phyloP scores from a whole-genome alignment of 1,140 invertebrate species.

The Panagrolaimus sp. region DNA sequence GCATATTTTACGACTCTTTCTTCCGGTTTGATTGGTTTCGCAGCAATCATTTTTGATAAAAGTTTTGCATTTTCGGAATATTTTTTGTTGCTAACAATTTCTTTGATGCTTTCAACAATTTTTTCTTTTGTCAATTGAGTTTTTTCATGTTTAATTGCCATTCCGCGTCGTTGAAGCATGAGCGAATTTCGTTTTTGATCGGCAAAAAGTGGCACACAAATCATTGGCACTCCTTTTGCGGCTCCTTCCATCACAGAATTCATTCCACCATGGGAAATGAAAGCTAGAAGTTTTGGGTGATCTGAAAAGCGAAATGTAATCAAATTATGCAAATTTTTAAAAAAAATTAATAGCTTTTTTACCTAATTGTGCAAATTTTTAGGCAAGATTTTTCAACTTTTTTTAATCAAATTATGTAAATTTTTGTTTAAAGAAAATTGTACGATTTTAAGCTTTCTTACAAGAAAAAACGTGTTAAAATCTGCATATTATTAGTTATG shows the following conservation, averaged over 20 bases:
- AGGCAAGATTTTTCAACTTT: too few species aligned
- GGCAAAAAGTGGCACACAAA: constrained; percentile 66
- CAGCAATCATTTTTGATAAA: constrained; percentile 24
- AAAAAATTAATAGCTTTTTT: not conserved
- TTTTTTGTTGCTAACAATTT: constrained; percentile 22
- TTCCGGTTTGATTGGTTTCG: constrained; percentile 22
- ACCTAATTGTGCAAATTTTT: not conserved
- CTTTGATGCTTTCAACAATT: not conserved
- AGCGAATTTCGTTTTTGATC: constrained; percentile 32
- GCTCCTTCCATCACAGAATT: constrained; percentile 75
- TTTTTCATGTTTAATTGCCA: constrained; percentile 16
- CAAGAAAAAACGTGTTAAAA: not conserved
- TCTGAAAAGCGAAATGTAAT: constrained; percentile 26
- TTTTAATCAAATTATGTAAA: too few species aligned
- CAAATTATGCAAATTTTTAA: too few species aligned
- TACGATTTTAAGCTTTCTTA: not conserved
- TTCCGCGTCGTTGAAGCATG: constrained; percentile 22
- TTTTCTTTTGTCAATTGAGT: constrained; percentile 22
- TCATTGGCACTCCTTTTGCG: constrained; percentile 72
- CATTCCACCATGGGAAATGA: constrained; percentile 75
- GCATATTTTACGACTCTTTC: constrained; percentile 21
- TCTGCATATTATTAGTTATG: constrained; percentile 60
- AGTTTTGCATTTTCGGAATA: constrained; percentile 25
- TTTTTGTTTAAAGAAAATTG: too few species aligned
- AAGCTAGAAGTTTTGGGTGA: constrained; percentile 69